Conservation (phyloP, 2,888 invertebrate species). For the Rhamphomyia laevipes region DNA sequence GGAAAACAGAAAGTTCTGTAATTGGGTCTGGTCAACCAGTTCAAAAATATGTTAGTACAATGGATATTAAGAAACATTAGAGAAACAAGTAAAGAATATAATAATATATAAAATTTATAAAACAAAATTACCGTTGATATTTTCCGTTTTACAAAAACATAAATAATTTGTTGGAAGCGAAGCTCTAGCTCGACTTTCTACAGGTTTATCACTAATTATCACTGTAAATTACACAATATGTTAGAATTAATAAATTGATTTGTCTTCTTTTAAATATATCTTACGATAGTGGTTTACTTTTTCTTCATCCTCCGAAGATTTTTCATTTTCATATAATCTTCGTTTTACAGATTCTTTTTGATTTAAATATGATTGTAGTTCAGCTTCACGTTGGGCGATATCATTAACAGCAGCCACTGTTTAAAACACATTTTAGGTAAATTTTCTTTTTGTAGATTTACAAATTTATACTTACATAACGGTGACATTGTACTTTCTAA, state of each 20-base stretch:
- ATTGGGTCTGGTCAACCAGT: no score
- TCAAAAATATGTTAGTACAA: no score
- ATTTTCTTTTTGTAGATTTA: no score
- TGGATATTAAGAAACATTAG: no score
- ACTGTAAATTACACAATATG: conserved; percentile 6
- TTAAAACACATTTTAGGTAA: neutral
- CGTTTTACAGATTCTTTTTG: conserved; percentile 8
- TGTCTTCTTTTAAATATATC: conserved; percentile 9
- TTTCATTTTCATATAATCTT: no score
- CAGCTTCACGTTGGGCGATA: conserved; percentile 20
- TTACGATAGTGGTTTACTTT: conserved; percentile 4
- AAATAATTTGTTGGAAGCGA: conserved; percentile 21
- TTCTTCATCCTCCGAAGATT: neutral
- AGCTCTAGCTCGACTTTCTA: conserved; percentile 20
- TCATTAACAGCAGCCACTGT: conserved; percentile 23
- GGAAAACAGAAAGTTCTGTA: no score
- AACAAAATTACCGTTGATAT: neutral
- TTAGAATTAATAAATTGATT: neutral
- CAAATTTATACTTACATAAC: conserved; percentile 16
- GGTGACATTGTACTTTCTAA: conserved; percentile 22
- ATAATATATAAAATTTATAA: neutral
- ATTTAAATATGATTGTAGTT: conserved; percentile 18
- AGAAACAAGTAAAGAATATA: no score
- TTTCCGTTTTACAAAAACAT: conserved; percentile 10
- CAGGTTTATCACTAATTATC: conserved; percentile 17